Percentiles rank a stretch among this genome's conserved stretches.
Evolutionary conservation across 2,113 vertebrate species (phyloP).

Genomic region (Gymnorhina tibicen): DNA sequence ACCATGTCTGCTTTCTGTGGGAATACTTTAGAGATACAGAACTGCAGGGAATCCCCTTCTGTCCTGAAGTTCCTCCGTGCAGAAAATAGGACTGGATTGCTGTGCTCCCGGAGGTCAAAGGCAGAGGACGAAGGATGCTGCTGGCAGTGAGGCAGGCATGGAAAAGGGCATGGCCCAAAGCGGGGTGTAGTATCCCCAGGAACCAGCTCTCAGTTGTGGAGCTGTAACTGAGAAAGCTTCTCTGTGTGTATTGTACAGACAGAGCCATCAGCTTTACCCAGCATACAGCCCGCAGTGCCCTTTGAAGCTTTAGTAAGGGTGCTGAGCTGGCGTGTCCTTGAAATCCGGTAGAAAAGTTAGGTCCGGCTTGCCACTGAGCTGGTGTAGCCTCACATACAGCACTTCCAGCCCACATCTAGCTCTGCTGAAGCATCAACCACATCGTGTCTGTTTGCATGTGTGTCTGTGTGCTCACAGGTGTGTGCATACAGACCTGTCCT

Average conservation of each 20-base stretch:
- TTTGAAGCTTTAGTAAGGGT: background rate
- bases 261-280: background rate
- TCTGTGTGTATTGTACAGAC: background rate
- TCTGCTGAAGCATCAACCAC: background rate
- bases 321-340: background rate
- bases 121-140: background rate
- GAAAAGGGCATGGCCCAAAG: background rate
- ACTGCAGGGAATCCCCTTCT: slow-evolving; percentile 10
- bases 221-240: background rate
- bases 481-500: background rate
- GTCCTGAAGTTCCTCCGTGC: background rate
- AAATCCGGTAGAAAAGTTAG: background rate
- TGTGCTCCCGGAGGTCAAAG: background rate
- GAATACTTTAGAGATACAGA: background rate
- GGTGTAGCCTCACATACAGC: background rate
- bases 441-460: background rate
- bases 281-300: background rate
- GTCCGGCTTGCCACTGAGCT: background rate
- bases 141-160: background rate
- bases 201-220: background rate
- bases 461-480: background rate
- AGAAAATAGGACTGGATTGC: background rate
- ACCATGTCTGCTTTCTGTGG: background rate
- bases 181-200: background rate
- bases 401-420: background rate